Evolutionary conservation across 92 coral and sea anemone genomes (phyloP), one percentile per base, ranked within the genome.

Genomic region (Siderastrea radians): DNA sequence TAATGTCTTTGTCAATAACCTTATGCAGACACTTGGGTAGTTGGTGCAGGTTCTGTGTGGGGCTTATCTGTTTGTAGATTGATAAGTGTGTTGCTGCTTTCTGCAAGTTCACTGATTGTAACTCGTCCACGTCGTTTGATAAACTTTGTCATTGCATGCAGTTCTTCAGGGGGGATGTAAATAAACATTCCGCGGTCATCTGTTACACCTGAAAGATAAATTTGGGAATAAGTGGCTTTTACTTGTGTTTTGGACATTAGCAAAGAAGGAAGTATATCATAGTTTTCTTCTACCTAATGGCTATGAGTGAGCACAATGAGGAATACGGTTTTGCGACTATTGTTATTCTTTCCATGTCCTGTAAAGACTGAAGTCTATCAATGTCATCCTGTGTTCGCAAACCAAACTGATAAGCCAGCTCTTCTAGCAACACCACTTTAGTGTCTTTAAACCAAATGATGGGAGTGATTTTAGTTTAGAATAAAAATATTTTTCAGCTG

Each of bases 171-270:
- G 7, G 99, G 96, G n/a, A 98, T 94, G 87, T 98, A 98, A 68
- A 98, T 98, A 48, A 97, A 97, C 92, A 95, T 97, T 69, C 99
- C 99, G 82, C 99, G 86, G 85, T 97, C 99, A 87, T 97, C 99
- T 52, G 95, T 91, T 54, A 97, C 99, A 8, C 99, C 99, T 96
- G 78, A 55, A 81, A 81, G 45, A 76, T 50, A 12, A 70, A 17
- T 61, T 55, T 55, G 12, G 61, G 61, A 14, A 14, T 2, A 61
- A 13, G 66, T 3, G 66, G 13, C 6, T 17, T 16, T 5, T 16
- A 5, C 26, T 61, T 13, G 38, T 12, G 19, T 8, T 65, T 8
- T 26, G 38, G 38, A 26, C 38, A 26, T 26, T 26, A 26, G 38
- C 38, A 26, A 26, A 26, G 38, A 26, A 26, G 38, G 38, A 26